Conservation (phyloP, 2,113 vertebrate genomes). For the Puntigrus tetrazona region DNA sequence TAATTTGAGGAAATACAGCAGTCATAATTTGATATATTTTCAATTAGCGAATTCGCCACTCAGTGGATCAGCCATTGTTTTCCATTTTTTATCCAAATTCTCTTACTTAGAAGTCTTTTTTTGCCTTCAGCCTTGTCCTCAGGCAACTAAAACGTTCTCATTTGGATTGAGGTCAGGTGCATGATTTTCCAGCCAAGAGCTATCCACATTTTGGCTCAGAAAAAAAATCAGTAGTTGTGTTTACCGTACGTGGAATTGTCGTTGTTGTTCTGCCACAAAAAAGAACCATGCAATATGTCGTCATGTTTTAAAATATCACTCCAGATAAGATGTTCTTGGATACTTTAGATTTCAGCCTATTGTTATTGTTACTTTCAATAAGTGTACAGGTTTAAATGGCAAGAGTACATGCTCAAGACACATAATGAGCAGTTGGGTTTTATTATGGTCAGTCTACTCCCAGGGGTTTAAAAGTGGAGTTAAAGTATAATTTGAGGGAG, state of each 20-base stretch:
- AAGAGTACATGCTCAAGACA: neutral
- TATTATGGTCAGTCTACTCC: neutral
- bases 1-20: neutral
- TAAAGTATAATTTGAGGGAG: too few species aligned
- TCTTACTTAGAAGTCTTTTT: neutral
- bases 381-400: neutral
- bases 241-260: neutral
- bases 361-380: neutral
- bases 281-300: neutral
- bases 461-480: neutral
- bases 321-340: neutral
- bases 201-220: neutral
- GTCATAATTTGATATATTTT: neutral
- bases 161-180: conserved; percentile 5
- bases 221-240: neutral
- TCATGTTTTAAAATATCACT: neutral
- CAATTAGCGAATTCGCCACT: too few species aligned
- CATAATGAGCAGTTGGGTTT: neutral
- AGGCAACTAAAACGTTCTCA: conserved; percentile 3
- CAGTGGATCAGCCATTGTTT: too few species aligned
- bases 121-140: neutral
- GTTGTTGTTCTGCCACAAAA: neutral
- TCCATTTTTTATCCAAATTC: neutral
- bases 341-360: neutral
- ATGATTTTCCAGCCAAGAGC: neutral